phyloP scores from a whole-genome alignment of 2,797 vertebrate genomes.

The Spondyliosoma cantharus region DNA sequence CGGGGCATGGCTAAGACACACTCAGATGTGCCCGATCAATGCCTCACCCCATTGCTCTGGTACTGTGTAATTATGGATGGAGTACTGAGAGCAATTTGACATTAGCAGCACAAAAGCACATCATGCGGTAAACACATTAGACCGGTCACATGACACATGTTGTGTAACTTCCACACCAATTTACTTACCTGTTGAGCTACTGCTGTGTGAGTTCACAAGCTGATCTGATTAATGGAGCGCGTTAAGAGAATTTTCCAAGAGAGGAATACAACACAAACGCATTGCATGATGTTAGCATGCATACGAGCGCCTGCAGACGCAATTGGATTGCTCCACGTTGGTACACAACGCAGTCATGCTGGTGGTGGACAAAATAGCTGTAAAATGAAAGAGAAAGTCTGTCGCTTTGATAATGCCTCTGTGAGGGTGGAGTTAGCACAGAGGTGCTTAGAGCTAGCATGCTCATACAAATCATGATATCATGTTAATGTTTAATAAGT shows the following conservation, averaged over 20 bases:
- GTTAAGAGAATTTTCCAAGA: background rate
- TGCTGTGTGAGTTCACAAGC: constrained; percentile 8
- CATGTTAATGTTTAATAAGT: background rate
- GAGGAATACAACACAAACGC: background rate
- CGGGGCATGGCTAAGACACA: constrained; percentile 17
- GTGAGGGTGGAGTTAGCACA: background rate
- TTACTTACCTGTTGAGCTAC: background rate
- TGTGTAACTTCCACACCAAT: background rate
- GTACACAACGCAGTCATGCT: background rate
- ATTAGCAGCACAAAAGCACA: constrained; percentile 27
- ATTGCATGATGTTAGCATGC: background rate
- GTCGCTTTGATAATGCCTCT: background rate
- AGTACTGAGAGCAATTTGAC: constrained; percentile 18
- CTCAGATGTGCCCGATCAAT: constrained; percentile 28
- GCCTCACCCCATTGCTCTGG: background rate
- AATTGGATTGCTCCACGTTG: background rate
- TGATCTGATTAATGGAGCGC: background rate
- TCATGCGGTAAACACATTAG: constrained; percentile 37
- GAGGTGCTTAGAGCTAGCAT: too few species aligned
- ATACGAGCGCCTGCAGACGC: background rate
- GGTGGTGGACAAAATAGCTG: background rate
- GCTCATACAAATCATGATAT: background rate
- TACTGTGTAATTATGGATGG: constrained; percentile 16
- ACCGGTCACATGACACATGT: constrained; percentile 4
- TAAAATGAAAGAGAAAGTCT: background rate